phyloP scores from a whole-genome alignment of 2,888 invertebrate species.

The Ophion obscuratus region DNA sequence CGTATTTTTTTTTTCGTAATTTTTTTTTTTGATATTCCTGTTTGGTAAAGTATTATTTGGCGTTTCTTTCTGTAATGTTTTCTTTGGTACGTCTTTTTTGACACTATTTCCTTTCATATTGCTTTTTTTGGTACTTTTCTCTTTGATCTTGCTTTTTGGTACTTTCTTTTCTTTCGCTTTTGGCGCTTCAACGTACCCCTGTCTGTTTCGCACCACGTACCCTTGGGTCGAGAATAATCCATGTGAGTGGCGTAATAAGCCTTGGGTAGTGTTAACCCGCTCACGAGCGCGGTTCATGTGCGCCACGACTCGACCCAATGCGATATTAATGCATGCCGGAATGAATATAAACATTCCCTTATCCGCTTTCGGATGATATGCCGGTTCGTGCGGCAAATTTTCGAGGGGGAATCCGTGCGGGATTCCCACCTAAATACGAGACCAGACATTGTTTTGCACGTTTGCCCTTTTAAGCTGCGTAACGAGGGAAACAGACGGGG shows the following conservation, averaged over 20 bases:
- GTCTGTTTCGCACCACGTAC: neutral
- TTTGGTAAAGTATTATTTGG: too few species aligned
- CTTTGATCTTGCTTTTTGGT: too few species aligned
- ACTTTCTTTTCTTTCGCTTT: too few species aligned
- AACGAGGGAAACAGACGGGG: constrained; percentile 39
- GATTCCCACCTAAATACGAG: constrained; percentile 19
- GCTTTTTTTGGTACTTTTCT: too few species aligned
- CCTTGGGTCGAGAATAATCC: neutral
- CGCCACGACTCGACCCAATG: constrained; percentile 70
- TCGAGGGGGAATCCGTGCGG: neutral
- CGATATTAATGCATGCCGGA: constrained; percentile 77
- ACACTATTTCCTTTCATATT: too few species aligned
- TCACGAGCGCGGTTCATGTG: neutral
- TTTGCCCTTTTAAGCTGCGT: constrained; percentile 31
- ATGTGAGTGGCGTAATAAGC: neutral
- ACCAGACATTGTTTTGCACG: constrained; percentile 24
- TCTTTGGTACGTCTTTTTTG: too few species aligned
- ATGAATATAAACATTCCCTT: constrained; percentile 79
- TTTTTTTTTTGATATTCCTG: too few species aligned
- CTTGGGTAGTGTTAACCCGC: neutral
- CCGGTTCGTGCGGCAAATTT: constrained; percentile 1
- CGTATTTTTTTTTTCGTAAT: too few species aligned
- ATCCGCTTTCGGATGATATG: constrained; percentile 71
- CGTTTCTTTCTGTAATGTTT: too few species aligned
- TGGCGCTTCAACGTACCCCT: neutral